Evolutionary conservation across 1,140 invertebrate species (phyloP), one percentile per base, ranked within the genome.

Genomic region (Neodiprion fabricii): DNA sequence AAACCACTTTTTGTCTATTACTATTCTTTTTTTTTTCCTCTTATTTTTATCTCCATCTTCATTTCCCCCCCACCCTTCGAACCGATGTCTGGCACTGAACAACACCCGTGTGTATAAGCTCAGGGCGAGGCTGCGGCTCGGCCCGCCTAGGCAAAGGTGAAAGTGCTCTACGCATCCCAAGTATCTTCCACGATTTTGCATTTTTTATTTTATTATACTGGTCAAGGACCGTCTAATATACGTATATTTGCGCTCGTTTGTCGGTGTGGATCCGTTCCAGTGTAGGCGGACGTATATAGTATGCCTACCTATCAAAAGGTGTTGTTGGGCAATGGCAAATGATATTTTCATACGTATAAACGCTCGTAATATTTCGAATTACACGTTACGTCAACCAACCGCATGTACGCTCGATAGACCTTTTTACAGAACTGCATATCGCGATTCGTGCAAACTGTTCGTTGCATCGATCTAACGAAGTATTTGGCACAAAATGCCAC

Each of bases 181-280:
- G 47, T 48, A 78, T 81, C 80, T 77, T 81, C 78, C 76, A 74
- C 77, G 79, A 81, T 76, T 81, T 79, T 72, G 49, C 72, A 82
- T 79, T 81, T 79, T 81, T 78, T 70, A 66, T 61, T 67, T 47
- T 70, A 75, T 76, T 74, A 82, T 80, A 61, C 74, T 74, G 80
- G 80, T 82, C 80, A 82, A 82, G 80, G 80, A 82, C 78, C 49
- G 28, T n/a, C 72, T 23, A 17, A 66, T 61, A 70, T 67, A 40
- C 28, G 28, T 40, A 40, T 40, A 40, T 40, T 2, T 40, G 28
- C 5, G 28, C 28, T 2, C 28, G 28, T 2, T 2, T 40, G 2
- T 40, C 28, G 1, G 28, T 40, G 28, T 40, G 28, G 28, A 74
- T 71, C 28, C 70, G 23, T 65, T 76, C 53, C n/a, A 77, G 78